phyloP scores from a whole-genome alignment of 2,113 vertebrate species.

The Channa maculata region DNA sequence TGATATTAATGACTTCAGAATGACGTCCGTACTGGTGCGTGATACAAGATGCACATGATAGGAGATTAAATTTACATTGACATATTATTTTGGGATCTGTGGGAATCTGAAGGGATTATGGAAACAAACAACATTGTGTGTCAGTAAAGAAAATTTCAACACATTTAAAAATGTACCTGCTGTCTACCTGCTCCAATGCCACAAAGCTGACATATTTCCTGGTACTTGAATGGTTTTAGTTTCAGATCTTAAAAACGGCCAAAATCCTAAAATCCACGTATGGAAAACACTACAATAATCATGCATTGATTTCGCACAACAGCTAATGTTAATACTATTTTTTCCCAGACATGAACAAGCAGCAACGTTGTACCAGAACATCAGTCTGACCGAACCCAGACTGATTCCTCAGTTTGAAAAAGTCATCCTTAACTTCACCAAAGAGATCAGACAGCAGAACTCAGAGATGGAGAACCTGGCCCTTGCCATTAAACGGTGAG shows the following conservation, averaged over 20 bases:
- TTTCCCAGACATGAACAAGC: conserved; percentile 89
- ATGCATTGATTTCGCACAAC: background rate
- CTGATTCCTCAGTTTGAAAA: conserved; percentile 91
- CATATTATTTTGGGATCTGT: background rate
- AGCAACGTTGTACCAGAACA: conserved; percentile 92
- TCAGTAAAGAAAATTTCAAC: background rate
- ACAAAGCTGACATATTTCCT: too few relatives aligned
- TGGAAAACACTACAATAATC: too few relatives aligned
- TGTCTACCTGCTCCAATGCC: too few relatives aligned
- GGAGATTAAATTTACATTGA: background rate
- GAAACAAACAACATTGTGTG: background rate
- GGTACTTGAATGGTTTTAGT: too few relatives aligned
- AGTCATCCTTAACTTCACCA: conserved; percentile 91
- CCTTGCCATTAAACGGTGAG: conserved; percentile 92
- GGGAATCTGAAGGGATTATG: background rate
- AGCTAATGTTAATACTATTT: conserved; percentile 1
- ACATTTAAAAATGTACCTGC: too few relatives aligned
- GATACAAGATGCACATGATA: background rate
- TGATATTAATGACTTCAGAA: background rate
- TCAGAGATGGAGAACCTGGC: conserved; percentile 95
- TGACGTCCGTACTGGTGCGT: too few relatives aligned
- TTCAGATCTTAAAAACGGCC: too few relatives aligned
- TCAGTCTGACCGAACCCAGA: conserved; percentile 91
- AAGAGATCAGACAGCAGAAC: conserved; percentile 93
- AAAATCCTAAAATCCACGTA: too few relatives aligned